Conservation (phyloP, 2,113 vertebrate species). For the Anguilla rostrata region DNA sequence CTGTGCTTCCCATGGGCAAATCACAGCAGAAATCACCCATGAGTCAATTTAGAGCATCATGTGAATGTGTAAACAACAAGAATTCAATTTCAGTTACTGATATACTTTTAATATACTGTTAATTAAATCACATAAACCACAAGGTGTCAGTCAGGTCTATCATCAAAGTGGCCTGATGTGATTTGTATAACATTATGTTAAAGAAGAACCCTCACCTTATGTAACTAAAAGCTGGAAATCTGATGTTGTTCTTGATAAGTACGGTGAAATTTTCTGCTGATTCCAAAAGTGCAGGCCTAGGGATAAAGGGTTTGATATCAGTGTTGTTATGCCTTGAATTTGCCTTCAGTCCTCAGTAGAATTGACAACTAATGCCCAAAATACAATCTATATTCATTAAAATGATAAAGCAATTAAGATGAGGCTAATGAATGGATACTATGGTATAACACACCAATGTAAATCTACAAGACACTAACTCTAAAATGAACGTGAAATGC, state of each 20-base stretch:
- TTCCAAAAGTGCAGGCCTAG: slow-evolving; percentile 73
- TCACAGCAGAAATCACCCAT: background rate
- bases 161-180: background rate
- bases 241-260: slow-evolving; percentile 80
- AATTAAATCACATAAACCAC: background rate
- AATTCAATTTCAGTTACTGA: background rate
- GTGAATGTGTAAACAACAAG: background rate
- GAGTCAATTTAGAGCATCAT: background rate
- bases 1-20: no score
- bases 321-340: background rate
- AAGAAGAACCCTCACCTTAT: slow-evolving; percentile 61
- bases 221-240: slow-evolving; percentile 79
- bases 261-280: slow-evolving; percentile 82
- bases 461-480: background rate
- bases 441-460: background rate
- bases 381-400: background rate
- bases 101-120: background rate
- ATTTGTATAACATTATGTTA: background rate
- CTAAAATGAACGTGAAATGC: no score
- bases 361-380: no score
- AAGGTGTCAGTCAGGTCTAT: no score
- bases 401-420: no score
- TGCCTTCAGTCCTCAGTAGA: background rate
- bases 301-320: slow-evolving; percentile 34
- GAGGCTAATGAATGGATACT: no score